Evolutionary conservation across 2,113 vertebrate genomes (phyloP).

Genomic region (Ondatra zibethicus): DNA sequence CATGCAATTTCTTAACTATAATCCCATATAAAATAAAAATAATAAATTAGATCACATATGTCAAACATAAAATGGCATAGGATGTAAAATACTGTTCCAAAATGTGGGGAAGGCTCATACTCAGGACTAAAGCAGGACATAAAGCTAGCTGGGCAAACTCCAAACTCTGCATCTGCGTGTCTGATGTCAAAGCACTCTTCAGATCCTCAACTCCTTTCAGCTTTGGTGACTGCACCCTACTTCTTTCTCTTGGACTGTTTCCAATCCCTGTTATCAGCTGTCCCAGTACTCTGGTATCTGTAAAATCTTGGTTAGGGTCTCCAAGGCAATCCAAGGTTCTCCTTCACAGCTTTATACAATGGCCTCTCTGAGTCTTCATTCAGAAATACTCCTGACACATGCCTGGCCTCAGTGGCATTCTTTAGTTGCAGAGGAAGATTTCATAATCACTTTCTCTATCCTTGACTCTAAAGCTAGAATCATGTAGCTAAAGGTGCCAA

Average conservation of each 20-base stretch:
- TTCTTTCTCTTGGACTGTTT: not conserved
- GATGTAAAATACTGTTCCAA: not conserved
- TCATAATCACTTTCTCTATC: not conserved
- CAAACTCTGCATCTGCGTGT: not conserved
- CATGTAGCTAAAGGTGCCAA: not conserved
- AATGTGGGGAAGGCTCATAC: too few species aligned
- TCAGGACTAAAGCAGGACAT: not conserved
- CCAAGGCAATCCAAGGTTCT: not conserved
- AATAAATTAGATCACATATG: not conserved
- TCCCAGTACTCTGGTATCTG: not conserved
- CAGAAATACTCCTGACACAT: not conserved
- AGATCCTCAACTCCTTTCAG: not conserved
- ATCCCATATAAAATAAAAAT: not conserved
- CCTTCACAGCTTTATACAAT: not conserved
- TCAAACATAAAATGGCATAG: not conserved
- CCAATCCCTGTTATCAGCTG: not conserved
- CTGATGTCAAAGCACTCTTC: not conserved
- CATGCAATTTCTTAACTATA: not conserved
- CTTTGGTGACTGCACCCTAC: not conserved
- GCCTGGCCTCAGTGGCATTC: not conserved
- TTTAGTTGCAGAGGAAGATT: not conserved
- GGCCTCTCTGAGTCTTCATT: not conserved
- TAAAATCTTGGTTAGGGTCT: not conserved
- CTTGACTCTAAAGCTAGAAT: not conserved
- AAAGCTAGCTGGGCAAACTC: not conserved